These are phyloP conservation scores for Acrocephalus arundinaceus DNA, from an alignment of 2,113 vertebrate species.

Conservation along the genomic window DNA sequence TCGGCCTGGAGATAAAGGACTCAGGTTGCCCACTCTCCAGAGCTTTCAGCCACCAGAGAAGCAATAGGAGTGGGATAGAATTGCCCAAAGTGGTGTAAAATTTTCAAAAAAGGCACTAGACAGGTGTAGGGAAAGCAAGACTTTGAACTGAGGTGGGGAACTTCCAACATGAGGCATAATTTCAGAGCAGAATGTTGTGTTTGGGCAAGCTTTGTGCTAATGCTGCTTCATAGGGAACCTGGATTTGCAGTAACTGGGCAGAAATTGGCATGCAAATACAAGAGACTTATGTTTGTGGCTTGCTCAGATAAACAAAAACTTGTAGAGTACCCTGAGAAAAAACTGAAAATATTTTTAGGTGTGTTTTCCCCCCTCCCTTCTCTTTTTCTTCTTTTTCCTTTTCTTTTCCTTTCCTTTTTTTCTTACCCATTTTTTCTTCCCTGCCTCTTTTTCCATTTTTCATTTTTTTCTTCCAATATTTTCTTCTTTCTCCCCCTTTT, in stretches of 20 bases:
- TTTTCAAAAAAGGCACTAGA: background rate
- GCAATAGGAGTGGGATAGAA: fast-evolving
- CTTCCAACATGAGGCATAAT: background rate
- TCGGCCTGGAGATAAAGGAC: background rate
- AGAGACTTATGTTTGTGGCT: background rate
- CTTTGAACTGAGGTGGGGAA: background rate
- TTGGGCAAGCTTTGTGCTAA: background rate
- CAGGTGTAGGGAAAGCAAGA: background rate
- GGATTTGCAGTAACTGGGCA: background rate
- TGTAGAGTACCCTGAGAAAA: background rate
- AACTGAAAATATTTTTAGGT: background rate
- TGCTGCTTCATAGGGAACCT: background rate
- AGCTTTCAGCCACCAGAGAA: background rate
- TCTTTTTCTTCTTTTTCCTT: background rate
- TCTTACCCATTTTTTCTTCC: background rate
- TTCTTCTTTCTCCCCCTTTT: fast-evolving
- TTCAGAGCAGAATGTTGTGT: background rate
- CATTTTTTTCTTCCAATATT: background rate
- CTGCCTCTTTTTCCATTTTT: background rate
- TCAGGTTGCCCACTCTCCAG: fast-evolving
- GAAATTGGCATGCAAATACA: background rate
- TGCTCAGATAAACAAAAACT: constrained; percentile 21
- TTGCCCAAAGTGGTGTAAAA: background rate
- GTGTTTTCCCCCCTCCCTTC: background rate
- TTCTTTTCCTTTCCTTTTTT: background rate